Percentiles rank a stretch among this genome's conserved stretches.
phyloP scores from a whole-genome alignment of 2,797 vertebrate genomes.

The Iguana delicatissima region DNA sequence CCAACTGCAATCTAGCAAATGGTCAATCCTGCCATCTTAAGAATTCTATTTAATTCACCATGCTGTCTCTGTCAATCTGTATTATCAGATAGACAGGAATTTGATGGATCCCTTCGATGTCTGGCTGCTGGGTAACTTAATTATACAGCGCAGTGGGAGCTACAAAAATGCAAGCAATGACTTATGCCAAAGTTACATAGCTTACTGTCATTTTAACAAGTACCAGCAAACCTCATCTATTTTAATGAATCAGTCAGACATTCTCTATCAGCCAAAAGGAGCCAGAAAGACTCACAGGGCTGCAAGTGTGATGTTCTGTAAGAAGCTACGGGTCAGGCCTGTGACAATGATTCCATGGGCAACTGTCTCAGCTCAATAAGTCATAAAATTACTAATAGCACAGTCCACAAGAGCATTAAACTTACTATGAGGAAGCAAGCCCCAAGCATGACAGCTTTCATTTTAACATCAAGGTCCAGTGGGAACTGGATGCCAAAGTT shows the following conservation, averaged over 20 bases:
- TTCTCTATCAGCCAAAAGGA: background rate
- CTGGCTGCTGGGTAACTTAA: background rate
- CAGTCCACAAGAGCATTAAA: constrained; percentile 1
- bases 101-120: background rate
- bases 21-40: constrained; percentile 26
- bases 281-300: background rate
- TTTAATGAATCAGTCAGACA: background rate
- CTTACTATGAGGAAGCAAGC: constrained; percentile 89
- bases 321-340: background rate
- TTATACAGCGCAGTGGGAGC: background rate
- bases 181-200: background rate
- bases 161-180: background rate
- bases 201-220: too few species aligned
- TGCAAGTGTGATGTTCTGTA: background rate
- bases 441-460: constrained; percentile 85
- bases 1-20: background rate
- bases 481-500: constrained; percentile 87
- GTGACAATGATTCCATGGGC: too few species aligned
- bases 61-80: background rate
- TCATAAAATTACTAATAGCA: background rate
- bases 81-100: background rate
- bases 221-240: background rate
- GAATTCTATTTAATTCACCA: background rate
- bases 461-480: constrained; percentile 84
- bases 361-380: background rate